Evolutionary conservation across 2,113 vertebrate genomes (phyloP).

Genomic region (Dermatemys mawii): DNA sequence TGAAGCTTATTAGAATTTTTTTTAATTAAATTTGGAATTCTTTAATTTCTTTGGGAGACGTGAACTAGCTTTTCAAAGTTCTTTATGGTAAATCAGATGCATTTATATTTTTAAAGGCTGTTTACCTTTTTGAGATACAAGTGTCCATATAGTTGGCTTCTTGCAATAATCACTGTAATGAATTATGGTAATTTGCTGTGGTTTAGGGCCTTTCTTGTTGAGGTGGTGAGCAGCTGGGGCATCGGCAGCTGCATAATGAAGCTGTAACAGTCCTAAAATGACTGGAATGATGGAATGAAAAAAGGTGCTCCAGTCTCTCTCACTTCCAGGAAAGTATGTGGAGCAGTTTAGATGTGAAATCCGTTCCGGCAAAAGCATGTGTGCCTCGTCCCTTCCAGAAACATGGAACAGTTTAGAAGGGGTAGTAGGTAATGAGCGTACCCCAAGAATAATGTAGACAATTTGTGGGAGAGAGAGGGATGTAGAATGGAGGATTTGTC

Average conservation of each 20-base stretch:
- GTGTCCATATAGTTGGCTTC: not conserved
- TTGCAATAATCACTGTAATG: not conserved
- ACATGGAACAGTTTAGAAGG: not conserved
- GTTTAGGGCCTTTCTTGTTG: not conserved
- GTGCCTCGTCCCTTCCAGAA: not conserved
- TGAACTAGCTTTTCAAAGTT: too few species aligned
- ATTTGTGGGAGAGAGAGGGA: not conserved
- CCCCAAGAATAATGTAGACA: conserved; percentile 1
- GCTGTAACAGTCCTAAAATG: not conserved
- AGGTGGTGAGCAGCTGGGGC: not conserved
- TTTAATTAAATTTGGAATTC: not conserved
- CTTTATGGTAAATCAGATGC: not conserved
- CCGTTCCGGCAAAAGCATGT: not conserved
- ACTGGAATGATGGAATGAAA: not conserved
- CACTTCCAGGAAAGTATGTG: not conserved
- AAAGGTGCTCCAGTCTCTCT: not conserved
- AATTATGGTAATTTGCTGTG: not conserved
- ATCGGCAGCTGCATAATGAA: not conserved
- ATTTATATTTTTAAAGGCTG: not conserved
- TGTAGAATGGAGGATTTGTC: not conserved
- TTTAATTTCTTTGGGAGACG: too few species aligned
- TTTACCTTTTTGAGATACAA: not conserved
- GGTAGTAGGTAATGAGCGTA: not conserved
- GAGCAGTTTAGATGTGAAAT: not conserved
- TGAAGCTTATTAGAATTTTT: not conserved